These are phyloP conservation scores for Venturia canescens DNA, from an alignment of 1,140 invertebrate genomes.

Conservation along the genomic window DNA sequence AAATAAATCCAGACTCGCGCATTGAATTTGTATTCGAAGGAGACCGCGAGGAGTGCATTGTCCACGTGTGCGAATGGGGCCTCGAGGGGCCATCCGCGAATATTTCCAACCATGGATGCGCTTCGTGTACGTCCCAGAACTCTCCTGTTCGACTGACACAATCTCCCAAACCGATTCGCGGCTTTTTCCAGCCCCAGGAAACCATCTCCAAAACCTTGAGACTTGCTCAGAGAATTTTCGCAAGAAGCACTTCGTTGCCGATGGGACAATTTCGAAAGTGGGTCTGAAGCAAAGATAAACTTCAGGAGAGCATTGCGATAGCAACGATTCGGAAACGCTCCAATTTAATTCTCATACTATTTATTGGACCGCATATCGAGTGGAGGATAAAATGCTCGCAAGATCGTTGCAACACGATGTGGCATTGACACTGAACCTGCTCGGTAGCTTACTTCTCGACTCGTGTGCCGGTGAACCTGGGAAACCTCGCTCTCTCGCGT, in stretches of 20 bases:
- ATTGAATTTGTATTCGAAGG: constrained; percentile 12
- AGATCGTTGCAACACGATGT: constrained; percentile 4
- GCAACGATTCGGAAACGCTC: background rate
- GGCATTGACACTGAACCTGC: constrained; percentile 33
- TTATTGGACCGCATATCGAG: background rate
- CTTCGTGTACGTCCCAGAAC: background rate
- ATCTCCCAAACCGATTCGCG: background rate
- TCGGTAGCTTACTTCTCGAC: constrained; percentile 18
- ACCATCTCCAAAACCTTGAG: background rate
- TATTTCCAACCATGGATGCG: background rate
- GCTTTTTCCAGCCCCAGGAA: background rate
- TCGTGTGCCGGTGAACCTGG: constrained; percentile 13
- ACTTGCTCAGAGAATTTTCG: too few relatives aligned
- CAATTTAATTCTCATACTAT: background rate
- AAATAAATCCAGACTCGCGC: background rate
- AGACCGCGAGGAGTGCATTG: background rate
- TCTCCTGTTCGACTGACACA: background rate
- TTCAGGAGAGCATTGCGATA: too few relatives aligned
- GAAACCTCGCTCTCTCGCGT: constrained; percentile 11
- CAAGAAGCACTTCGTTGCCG: too few relatives aligned
- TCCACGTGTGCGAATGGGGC: constrained; percentile 15
- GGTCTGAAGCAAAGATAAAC: background rate
- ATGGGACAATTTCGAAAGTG: background rate
- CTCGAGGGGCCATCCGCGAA: background rate
- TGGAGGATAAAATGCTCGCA: background rate